Evolutionary conservation across 2,888 invertebrate genomes (phyloP).

Genomic region (Heteromurus nitidus): DNA sequence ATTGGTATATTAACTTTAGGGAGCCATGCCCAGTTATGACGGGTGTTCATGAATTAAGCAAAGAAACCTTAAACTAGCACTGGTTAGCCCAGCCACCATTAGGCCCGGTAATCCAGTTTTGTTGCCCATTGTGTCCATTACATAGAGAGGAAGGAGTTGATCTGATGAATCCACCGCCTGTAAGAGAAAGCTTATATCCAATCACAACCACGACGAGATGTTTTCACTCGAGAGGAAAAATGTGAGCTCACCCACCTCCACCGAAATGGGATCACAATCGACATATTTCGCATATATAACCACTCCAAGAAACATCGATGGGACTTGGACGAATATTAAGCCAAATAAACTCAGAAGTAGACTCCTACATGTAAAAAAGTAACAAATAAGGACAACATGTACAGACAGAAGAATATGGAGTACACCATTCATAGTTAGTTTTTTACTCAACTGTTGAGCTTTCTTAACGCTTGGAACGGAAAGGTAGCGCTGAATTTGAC

Average conservation of each 20-base stretch:
- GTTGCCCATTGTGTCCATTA: slow-evolving; percentile 87
- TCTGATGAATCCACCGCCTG: slow-evolving; percentile 84
- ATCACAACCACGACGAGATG: not conserved
- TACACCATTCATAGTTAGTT: too few relatives aligned
- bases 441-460: slow-evolving; percentile 81
- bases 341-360: slow-evolving; percentile 24
- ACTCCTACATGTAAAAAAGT: slow-evolving; percentile 19
- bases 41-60: not conserved
- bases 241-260: slow-evolving; percentile 77
- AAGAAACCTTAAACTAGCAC: slow-evolving; percentile 82
- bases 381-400: slow-evolving; percentile 2
- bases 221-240: not conserved
- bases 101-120: slow-evolving; percentile 86
- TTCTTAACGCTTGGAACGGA: slow-evolving; percentile 87
- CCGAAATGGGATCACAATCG: slow-evolving; percentile 88
- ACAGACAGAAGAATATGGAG: too few relatives aligned
- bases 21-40: not conserved
- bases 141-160: slow-evolving; percentile 91
- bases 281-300: slow-evolving; percentile 90
- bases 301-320: slow-evolving; percentile 82
- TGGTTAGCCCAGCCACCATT: slow-evolving; percentile 96
- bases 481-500: slow-evolving; percentile 75
- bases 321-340: slow-evolving; percentile 26
- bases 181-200: too few relatives aligned
- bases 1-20: not conserved